phyloP scores from a whole-genome alignment of 2,113 vertebrate species.

The Epinephelus cyanopodus region DNA sequence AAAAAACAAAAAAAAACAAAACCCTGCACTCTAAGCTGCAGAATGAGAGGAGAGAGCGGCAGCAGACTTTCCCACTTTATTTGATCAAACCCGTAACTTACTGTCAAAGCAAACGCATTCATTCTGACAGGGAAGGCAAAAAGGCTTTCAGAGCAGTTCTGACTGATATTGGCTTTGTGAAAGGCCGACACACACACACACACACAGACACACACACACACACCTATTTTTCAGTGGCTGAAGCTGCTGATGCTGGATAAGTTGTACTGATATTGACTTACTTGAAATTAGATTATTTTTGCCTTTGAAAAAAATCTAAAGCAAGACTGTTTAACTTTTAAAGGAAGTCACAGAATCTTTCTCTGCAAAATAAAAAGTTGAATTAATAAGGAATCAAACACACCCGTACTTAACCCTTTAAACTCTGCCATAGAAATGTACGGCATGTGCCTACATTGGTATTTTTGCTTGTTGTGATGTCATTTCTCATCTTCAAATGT shows the following conservation, averaged over 20 bases:
- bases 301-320: neutral
- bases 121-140: slow-evolving; percentile 39
- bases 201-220: neutral
- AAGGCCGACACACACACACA: neutral
- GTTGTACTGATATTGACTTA: neutral
- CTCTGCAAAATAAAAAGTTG: too few species aligned
- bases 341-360: neutral
- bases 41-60: neutral
- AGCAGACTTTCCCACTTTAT: slow-evolving; percentile 24
- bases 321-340: neutral
- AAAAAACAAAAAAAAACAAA: neutral
- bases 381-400: too few species aligned
- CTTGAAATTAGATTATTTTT: neutral
- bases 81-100: slow-evolving; percentile 30
- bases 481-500: too few species aligned
- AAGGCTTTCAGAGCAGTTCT: neutral
- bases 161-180: neutral
- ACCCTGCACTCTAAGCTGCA: slow-evolving; percentile 4
- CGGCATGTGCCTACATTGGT: too few species aligned
- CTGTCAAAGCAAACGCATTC: slow-evolving; percentile 25
- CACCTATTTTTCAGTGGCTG: neutral
- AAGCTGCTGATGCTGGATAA: slow-evolving; percentile 11
- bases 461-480: too few species aligned
- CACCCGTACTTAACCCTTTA: too few species aligned
- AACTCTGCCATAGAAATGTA: too few species aligned